Conservation (phyloP, 2,113 vertebrate species). For the Perognathus longimembris region DNA sequence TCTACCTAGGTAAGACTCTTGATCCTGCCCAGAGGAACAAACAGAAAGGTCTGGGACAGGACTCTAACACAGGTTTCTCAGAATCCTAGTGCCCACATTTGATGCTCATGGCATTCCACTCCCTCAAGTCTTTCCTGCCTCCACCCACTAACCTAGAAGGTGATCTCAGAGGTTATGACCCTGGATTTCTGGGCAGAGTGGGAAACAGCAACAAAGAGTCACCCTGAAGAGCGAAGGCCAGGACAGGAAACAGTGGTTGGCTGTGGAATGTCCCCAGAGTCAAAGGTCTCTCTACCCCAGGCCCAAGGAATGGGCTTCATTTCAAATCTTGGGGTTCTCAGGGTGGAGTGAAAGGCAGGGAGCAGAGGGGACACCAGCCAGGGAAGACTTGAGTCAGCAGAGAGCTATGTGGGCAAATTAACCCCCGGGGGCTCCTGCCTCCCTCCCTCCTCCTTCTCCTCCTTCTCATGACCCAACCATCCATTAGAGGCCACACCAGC, state of each 20-base stretch:
- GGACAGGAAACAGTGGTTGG: neutral
- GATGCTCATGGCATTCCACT: neutral
- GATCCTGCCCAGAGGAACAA: neutral
- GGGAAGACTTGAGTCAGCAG: constrained; percentile 66
- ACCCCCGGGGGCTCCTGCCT: constrained; percentile 52
- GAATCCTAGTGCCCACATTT: neutral
- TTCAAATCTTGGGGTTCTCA: constrained; percentile 19
- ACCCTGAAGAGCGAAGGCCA: neutral
- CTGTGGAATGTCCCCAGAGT: too few relatives aligned
- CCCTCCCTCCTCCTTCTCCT: constrained; percentile 53
- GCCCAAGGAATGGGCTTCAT: neutral
- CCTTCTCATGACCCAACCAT: constrained; percentile 67
- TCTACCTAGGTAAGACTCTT: neutral
- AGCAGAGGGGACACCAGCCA: constrained; percentile 17
- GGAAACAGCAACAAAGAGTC: neutral
- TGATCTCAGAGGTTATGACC: neutral
- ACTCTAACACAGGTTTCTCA: neutral
- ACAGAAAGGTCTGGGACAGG: neutral
- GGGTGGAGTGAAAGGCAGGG: neutral
- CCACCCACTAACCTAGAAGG: neutral
- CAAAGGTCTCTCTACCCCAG: neutral
- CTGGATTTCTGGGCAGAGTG: neutral
- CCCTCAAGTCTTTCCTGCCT: neutral
- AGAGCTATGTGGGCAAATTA: constrained; percentile 71
- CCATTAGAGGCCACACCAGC: constrained; percentile 77